Base-by-base conservation (phyloP, 2,888 invertebrate species). In the Cephus runcator region DNA sequence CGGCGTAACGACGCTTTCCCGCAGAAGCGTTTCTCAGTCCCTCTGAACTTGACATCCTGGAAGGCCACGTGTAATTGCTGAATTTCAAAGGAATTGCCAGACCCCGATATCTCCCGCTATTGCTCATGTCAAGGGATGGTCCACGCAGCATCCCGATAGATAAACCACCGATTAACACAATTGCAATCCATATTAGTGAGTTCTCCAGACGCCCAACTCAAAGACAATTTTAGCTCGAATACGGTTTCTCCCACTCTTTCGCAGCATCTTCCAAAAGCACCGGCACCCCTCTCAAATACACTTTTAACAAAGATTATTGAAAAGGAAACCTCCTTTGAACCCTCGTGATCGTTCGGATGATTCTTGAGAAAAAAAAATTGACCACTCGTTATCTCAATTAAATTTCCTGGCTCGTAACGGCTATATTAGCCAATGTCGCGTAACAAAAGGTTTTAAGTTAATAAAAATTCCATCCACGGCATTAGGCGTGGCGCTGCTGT, bases 391-490 rank as follows among this genome's bases (percentile, higher is more conserved):
- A 23, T 56, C 56, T 23, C 56, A 56, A 56, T 56, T 56, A 56
- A 56, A 56, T 56, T 56, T 56, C 56, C 56, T 34, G 71, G 30
- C 71, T 71, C 23, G 9, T 3, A 11, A 71, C 23, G 23, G 56
- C 56, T 6, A 9, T 56, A 56, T 56, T 23, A 23, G 56, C 56
- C 9, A 23, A 23, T 71, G 71, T 71, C 34, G 34, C 71, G 12
- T 31, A 34, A 36, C 12, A 36, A 23, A 74, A 23, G 23, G 30
- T 74, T 35, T 35, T 30, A 35, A 74, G 74, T 35, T 74, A 74
- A 74, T 74, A 74, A 74, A 74, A 74, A 74, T 74, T 74, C 35
- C 74, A n/a, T 35, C 35, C 74, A n/a, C 74, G 74, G 74, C 23
- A n/a, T 35, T 23, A 74, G 74, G 74, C 36, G 74, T 36, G 74